A percentile compares a stretch with the other conserved stretches of the same genome.
Conservation (phyloP, 1,140 invertebrate species). For the Nasonia giraulti region DNA sequence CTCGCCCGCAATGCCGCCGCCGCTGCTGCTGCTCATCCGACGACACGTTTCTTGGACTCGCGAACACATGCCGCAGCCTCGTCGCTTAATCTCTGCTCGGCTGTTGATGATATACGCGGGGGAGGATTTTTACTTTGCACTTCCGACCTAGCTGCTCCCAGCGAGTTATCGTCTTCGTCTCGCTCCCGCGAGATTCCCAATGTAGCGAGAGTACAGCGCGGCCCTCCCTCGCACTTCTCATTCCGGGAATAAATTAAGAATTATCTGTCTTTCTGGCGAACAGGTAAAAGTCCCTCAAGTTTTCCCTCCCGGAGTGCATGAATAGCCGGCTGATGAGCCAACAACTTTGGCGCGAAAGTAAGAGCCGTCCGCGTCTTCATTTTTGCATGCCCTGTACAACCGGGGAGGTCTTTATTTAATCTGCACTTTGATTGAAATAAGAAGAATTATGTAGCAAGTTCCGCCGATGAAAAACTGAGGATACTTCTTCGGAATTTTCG, state of each 20-base stretch:
- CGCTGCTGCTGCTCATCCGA: not conserved
- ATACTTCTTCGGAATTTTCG: slow-evolving; percentile 2
- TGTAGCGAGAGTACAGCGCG: slow-evolving; percentile 9
- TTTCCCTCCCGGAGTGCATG: not conserved
- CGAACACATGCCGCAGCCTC: not conserved
- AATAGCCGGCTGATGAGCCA: slow-evolving; percentile 42
- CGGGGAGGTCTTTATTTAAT: slow-evolving; percentile 2
- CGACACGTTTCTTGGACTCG: slow-evolving; percentile 10
- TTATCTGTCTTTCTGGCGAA: slow-evolving; percentile 46
- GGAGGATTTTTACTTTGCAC: not conserved
- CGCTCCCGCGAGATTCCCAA: not conserved
- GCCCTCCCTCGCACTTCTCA: not conserved
- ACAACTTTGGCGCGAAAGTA: slow-evolving; percentile 39
- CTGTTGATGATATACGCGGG: not conserved
- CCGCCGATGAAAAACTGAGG: not conserved
- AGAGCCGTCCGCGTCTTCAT: slow-evolving; percentile 51
- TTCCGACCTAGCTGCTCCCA: not conserved
- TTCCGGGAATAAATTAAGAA: slow-evolving; percentile 45
- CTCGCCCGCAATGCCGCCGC: not conserved
- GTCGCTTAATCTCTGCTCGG: not conserved
- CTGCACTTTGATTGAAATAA: slow-evolving; percentile 30
- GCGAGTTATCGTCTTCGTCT: no score
- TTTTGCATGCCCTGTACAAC: slow-evolving; percentile 47
- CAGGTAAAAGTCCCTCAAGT: slow-evolving; percentile 30
- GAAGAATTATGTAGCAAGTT: not conserved